Evolutionary conservation across 2,113 vertebrate genomes (phyloP).

Genomic region (Okapia johnstoni): DNA sequence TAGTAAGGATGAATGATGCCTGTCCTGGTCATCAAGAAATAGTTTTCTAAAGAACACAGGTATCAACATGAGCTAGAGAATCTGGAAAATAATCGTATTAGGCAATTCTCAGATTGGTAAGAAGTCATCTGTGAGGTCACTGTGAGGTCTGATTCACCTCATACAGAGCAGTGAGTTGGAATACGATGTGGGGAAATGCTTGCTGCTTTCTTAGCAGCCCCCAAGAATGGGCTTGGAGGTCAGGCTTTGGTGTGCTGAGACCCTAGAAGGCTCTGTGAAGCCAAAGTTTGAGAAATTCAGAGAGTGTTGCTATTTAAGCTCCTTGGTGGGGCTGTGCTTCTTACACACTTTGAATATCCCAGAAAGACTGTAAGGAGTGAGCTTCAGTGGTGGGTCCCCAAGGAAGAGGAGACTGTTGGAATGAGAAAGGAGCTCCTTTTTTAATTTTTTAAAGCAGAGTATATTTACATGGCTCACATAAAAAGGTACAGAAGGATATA

Average conservation of each 20-base stretch:
- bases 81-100: neutral
- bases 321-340: neutral
- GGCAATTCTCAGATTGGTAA: neutral
- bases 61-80: neutral
- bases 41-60: neutral
- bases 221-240: neutral
- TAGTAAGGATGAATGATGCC: neutral
- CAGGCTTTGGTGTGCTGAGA: neutral
- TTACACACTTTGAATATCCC: neutral
- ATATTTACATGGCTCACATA: neutral
- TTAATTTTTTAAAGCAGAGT: neutral
- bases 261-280: neutral
- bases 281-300: neutral
- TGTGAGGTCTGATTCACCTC: neutral
- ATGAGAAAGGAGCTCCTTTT: neutral
- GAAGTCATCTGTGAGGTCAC: neutral
- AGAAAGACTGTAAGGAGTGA: neutral
- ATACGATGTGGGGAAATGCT: neutral
- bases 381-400: neutral
- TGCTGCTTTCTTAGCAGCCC: neutral
- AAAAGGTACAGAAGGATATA: neutral
- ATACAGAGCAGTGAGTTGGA: neutral
- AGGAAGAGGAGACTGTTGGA: neutral
- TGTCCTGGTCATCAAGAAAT: neutral
- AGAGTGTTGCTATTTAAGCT: neutral